These are phyloP conservation scores for Trissolcus brochymenae DNA, from an alignment of 2,888 invertebrate genomes.

Conservation along the genomic window DNA sequence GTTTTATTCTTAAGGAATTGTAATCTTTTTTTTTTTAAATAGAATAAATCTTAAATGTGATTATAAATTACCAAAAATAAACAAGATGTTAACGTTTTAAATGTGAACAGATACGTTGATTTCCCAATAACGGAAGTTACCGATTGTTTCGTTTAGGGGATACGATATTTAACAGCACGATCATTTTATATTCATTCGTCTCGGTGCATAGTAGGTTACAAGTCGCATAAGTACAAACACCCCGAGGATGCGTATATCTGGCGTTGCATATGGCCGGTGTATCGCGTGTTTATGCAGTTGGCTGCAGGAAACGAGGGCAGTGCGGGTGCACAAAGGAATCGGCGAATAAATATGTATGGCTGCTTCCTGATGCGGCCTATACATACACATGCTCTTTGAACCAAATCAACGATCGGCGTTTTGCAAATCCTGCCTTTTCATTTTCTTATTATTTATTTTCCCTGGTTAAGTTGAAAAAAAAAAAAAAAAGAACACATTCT, in stretches of 20 bases:
- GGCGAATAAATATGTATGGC: constrained; percentile 58
- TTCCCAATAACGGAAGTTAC: no score
- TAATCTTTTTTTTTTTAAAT: no score
- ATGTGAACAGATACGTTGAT: no score
- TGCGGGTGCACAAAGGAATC: constrained; percentile 54
- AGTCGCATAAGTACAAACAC: constrained; percentile 19
- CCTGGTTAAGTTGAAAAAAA: background rate
- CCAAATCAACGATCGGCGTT: constrained; percentile 39
- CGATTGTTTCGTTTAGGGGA: no score
- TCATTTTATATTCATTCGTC: no score
- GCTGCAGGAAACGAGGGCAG: constrained; percentile 51
- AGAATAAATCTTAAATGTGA: no score
- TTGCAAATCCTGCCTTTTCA: constrained; percentile 22
- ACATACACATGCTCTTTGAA: constrained; percentile 54
- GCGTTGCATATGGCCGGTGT: constrained; percentile 14
- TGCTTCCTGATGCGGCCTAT: constrained; percentile 53
- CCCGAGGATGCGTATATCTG: constrained; percentile 4
- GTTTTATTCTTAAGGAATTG: no score
- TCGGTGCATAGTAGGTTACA: background rate
- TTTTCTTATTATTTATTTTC: background rate
- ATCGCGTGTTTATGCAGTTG: constrained; percentile 51
- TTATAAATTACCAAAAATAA: no score
- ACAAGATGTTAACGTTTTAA: no score
- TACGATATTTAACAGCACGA: no score
- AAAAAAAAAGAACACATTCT: background rate